These are phyloP conservation scores for Rhinophrynus dorsalis DNA, from an alignment of 2,797 vertebrate species.

Conservation along the genomic window DNA sequence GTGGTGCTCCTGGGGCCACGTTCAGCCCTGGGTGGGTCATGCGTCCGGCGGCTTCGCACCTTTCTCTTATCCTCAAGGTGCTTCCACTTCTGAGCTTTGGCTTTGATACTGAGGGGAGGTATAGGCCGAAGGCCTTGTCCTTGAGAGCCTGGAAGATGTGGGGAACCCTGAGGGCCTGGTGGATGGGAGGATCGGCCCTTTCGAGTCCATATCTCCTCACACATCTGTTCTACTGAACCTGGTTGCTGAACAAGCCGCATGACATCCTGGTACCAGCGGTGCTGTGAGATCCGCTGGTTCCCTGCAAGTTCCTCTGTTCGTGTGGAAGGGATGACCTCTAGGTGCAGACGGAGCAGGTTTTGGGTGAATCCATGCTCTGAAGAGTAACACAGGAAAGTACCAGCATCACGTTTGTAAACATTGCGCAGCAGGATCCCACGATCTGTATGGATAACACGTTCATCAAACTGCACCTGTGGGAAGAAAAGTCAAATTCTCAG, in stretches of 20 bases:
- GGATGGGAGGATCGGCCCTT: constrained; percentile 60
- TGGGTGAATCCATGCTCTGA: constrained; percentile 92
- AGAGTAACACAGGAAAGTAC: constrained; percentile 84
- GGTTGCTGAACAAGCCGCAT: constrained; percentile 93
- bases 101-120: constrained; percentile 55
- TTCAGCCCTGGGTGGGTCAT: constrained; percentile 76
- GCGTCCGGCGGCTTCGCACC: constrained; percentile 85
- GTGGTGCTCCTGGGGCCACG: constrained; percentile 82
- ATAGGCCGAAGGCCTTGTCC: constrained; percentile 51
- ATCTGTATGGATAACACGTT: constrained; percentile 76
- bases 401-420: constrained; percentile 75
- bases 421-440: constrained; percentile 84
- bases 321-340: constrained; percentile 78
- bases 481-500: background rate
- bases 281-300: constrained; percentile 59
- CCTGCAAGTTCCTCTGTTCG: constrained; percentile 61
- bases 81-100: constrained; percentile 77
- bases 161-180: constrained; percentile 62
- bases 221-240: constrained; percentile 80
- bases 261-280: constrained; percentile 94
- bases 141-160: constrained; percentile 64
- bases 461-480: constrained; percentile 77
- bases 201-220: constrained; percentile 82
- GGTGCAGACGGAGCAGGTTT: constrained; percentile 79
- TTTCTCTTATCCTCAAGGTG: constrained; percentile 78